Percentiles rank a stretch among this genome's conserved stretches.
These are phyloP conservation scores for Genyomyrus donnyi DNA, from an alignment of 2,113 vertebrate genomes.

Conservation along the genomic window DNA sequence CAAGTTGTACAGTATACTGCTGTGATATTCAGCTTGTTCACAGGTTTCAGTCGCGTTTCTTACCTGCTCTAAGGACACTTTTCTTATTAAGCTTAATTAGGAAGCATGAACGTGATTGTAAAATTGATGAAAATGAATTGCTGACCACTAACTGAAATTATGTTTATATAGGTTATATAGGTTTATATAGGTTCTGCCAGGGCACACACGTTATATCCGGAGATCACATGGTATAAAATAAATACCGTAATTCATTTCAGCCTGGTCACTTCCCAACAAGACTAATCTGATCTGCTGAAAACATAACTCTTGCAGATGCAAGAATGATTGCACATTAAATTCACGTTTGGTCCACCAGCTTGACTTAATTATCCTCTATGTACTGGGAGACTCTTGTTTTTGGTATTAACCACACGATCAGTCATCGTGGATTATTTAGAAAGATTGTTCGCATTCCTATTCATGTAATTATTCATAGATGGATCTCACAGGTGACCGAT, in stretches of 20 bases:
- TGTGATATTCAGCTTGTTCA: neutral
- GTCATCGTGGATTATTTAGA: neutral
- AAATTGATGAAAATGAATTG: neutral
- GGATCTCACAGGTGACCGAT: neutral
- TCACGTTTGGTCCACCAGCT: neutral
- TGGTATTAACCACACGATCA: neutral
- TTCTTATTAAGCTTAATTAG: neutral
- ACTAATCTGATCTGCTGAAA: neutral
- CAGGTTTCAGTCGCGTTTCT: neutral
- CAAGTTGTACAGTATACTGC: neutral
- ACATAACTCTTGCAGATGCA: neutral
- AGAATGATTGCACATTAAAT: conserved; percentile 5
- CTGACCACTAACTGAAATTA: neutral
- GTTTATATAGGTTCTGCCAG: neutral
- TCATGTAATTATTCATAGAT: neutral
- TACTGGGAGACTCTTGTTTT: neutral
- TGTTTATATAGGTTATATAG: too few relatives aligned
- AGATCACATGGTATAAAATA: neutral
- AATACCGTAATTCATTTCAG: neutral
- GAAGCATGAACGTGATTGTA: neutral
- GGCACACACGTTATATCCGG: neutral
- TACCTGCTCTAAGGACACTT: neutral
- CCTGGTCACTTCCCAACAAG: neutral
- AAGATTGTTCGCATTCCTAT: neutral
- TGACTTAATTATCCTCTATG: neutral